Evolutionary conservation across 2,113 vertebrate genomes (phyloP).

Genomic region (Larimichthys polyactis): DNA sequence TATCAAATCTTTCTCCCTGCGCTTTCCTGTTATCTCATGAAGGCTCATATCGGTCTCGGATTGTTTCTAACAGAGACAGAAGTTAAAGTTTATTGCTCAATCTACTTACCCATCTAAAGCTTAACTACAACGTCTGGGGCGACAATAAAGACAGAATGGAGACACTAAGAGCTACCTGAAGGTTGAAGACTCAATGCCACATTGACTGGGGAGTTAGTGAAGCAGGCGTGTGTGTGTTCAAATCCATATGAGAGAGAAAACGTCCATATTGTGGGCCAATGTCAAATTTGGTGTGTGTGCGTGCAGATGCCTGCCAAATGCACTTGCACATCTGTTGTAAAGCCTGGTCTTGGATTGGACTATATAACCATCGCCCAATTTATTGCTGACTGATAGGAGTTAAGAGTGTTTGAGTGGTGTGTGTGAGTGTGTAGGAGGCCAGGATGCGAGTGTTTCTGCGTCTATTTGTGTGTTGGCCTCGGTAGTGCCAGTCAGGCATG

Average conservation of each 20-base stretch:
- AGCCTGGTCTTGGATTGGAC: slow-evolving; percentile 22
- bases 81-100: slow-evolving; percentile 71
- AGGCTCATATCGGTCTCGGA: slow-evolving; percentile 41
- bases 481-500: slow-evolving; percentile 72
- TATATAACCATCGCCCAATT: slow-evolving; percentile 37
- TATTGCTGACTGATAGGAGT: slow-evolving; percentile 30
- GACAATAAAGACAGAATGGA: slow-evolving; percentile 65
- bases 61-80: slow-evolving; percentile 52
- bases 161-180: slow-evolving; percentile 37
- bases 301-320: slow-evolving; percentile 1
- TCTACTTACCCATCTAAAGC: slow-evolving; percentile 58
- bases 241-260: slow-evolving; percentile 21
- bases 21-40: slow-evolving; percentile 34
- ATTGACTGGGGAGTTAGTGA: slow-evolving; percentile 20
- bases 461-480: slow-evolving; percentile 44
- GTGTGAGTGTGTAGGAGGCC: neutral
- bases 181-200: slow-evolving; percentile 51
- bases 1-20: slow-evolving; percentile 14
- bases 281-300: slow-evolving; percentile 12
- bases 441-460: slow-evolving; percentile 2
- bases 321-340: slow-evolving; percentile 12
- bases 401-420: slow-evolving; percentile 15
- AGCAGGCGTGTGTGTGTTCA: slow-evolving; percentile 6
- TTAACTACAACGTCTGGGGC: slow-evolving; percentile 47
- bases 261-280: neutral